A percentile compares a stretch with the other conserved stretches of the same genome.
Evolutionary conservation across 2,113 vertebrate genomes (phyloP).

Genomic region (Neomonachus schauinslandi): DNA sequence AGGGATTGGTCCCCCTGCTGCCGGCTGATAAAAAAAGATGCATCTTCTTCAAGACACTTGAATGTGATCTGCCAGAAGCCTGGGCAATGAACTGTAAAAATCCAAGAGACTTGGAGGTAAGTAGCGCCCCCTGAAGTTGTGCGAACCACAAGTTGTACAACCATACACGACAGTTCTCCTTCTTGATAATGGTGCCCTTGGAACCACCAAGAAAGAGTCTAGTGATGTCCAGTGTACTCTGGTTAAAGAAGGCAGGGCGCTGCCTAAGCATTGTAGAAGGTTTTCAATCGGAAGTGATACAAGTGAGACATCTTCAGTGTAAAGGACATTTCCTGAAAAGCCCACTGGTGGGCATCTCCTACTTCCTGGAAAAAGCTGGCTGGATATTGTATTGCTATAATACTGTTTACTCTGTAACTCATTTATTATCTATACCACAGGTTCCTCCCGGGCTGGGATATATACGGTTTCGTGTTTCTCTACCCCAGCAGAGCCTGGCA

Average conservation of each 20-base stretch:
- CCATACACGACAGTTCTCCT: background rate
- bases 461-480: background rate
- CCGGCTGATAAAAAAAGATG: background rate
- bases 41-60: background rate
- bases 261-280: background rate
- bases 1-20: background rate
- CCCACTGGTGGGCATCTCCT: background rate
- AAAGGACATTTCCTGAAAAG: conserved; percentile 1
- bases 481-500: background rate
- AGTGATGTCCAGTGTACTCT: background rate
- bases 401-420: background rate
- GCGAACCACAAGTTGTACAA: background rate
- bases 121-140: background rate
- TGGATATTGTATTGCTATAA: background rate
- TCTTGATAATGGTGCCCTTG: background rate
- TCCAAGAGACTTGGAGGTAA: fast-evolving
- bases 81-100: background rate
- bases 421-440: background rate
- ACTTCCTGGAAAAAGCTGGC: background rate
- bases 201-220: background rate
- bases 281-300: background rate
- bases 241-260: background rate
- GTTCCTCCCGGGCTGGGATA: background rate
- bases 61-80: background rate
- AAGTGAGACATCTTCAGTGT: background rate